Percentiles rank a stretch among this genome's conserved stretches.
Evolutionary conservation across 2,888 invertebrate species (phyloP).

Genomic region (Erynnis tages): DNA sequence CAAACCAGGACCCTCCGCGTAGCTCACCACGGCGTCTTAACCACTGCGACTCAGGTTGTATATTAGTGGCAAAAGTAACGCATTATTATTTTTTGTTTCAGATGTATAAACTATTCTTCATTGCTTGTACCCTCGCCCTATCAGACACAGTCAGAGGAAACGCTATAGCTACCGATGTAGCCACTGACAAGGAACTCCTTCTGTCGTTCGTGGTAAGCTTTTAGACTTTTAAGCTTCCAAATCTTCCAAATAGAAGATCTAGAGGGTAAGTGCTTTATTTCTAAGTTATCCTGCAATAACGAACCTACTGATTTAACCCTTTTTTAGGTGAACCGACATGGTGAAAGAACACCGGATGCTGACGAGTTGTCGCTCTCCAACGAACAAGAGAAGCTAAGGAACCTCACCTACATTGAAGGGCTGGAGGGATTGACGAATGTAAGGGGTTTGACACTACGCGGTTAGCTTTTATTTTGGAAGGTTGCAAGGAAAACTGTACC

Average conservation of each 20-base stretch:
- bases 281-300: too few species aligned
- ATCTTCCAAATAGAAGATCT: too few species aligned
- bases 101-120: background rate
- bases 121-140: background rate
- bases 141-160: background rate
- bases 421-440: constrained; percentile 67
- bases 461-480: too few species aligned
- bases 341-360: constrained; percentile 65
- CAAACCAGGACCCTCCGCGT: too few species aligned
- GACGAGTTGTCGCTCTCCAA: constrained; percentile 66
- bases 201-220: background rate
- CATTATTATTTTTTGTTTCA: background rate
- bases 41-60: too few species aligned
- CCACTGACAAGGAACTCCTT: background rate
- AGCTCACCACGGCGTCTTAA: too few species aligned
- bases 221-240: too few species aligned
- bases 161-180: background rate
- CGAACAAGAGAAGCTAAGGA: constrained; percentile 49
- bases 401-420: constrained; percentile 59
- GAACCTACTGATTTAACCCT: background rate
- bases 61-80: too few species aligned
- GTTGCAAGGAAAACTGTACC: too few species aligned
- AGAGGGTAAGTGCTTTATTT: too few species aligned
- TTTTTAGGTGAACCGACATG: constrained; percentile 64
- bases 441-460: too few species aligned